Percentiles rank a stretch among this genome's conserved stretches.
Evolutionary conservation across 2,888 invertebrate genomes (phyloP).

Genomic region (Ormyrus pomaceus): DNA sequence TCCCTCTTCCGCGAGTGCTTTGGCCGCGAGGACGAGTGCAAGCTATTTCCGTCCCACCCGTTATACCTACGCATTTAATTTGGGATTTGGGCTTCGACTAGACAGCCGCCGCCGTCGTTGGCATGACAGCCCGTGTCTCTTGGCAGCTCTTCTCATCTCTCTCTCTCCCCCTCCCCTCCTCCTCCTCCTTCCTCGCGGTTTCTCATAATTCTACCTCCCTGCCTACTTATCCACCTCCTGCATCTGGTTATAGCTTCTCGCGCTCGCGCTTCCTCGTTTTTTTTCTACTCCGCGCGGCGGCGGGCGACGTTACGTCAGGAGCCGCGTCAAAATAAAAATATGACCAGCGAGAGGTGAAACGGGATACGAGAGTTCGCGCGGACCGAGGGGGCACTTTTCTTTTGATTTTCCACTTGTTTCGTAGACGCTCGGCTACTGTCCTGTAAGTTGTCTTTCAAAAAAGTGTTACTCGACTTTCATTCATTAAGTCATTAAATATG

Average conservation of each 20-base stretch:
- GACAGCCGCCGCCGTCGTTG: conserved; percentile 41
- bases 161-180: not conserved
- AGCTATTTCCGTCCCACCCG: conserved; percentile 41
- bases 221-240: not conserved
- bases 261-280: not conserved
- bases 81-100: conserved; percentile 56
- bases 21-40: conserved; percentile 29
- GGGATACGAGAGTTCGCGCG: not conserved
- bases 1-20: conserved; percentile 5
- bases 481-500: too few relatives aligned
- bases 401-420: too few relatives aligned
- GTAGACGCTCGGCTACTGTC: too few relatives aligned
- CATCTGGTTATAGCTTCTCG: conserved; percentile 8
- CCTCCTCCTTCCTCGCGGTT: conserved; percentile 15
- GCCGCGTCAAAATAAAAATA: conserved; percentile 9
- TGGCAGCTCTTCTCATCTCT: conserved; percentile 38
- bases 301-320: not conserved
- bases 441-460: too few relatives aligned
- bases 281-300: not conserved
- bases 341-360: too few relatives aligned
- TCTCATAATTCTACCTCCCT: conserved; percentile 10
- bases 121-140: conserved; percentile 46
- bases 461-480: too few relatives aligned
- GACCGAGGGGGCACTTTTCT: not conserved
- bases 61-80: conserved; percentile 57